Percentiles rank a stretch among this genome's conserved stretches.
These are phyloP conservation scores for Zingel zingel DNA, from an alignment of 2,113 vertebrate genomes.

Conservation along the genomic window DNA sequence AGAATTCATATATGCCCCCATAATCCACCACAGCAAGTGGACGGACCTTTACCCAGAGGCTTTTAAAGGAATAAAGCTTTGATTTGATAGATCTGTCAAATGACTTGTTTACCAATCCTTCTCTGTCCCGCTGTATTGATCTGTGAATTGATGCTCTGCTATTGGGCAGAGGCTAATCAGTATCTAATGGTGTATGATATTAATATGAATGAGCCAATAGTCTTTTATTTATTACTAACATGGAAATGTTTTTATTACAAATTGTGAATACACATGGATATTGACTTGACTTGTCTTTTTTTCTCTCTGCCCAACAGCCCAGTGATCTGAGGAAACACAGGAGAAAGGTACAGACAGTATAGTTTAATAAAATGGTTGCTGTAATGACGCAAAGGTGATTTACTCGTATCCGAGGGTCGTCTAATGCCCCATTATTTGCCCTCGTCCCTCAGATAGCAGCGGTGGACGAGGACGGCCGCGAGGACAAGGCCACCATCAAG, in stretches of 20 bases:
- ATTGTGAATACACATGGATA: neutral
- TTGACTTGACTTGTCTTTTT: slow-evolving; percentile 6
- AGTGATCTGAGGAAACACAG: slow-evolving; percentile 98
- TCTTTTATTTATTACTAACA: slow-evolving; percentile 19
- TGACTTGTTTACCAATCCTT: slow-evolving; percentile 44
- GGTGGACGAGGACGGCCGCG: slow-evolving; percentile 95
- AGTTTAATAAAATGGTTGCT: neutral
- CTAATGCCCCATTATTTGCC: neutral
- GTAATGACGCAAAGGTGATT: neutral
- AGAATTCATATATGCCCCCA: neutral
- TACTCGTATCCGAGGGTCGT: neutral
- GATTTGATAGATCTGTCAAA: slow-evolving; percentile 52
- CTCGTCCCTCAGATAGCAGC: slow-evolving; percentile 89
- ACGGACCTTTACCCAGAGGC: neutral
- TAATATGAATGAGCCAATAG: slow-evolving; percentile 19
- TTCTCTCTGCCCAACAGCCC: slow-evolving; percentile 84
- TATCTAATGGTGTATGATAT: slow-evolving; percentile 36
- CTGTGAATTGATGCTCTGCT: slow-evolving; percentile 1
- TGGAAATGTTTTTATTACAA: neutral
- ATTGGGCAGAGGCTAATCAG: slow-evolving; percentile 7
- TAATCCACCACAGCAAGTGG: neutral
- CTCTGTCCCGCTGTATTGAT: slow-evolving; percentile 29
- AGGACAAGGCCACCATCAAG: slow-evolving; percentile 99
- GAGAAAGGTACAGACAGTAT: slow-evolving; percentile 90
- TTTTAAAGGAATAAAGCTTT: slow-evolving; percentile 30